A percentile compares a stretch with the other conserved stretches of the same genome.
Evolutionary conservation across 35 echinoderm and acorn worm species (phyloP).

Genomic region (Heliocidaris tuberculata): DNA sequence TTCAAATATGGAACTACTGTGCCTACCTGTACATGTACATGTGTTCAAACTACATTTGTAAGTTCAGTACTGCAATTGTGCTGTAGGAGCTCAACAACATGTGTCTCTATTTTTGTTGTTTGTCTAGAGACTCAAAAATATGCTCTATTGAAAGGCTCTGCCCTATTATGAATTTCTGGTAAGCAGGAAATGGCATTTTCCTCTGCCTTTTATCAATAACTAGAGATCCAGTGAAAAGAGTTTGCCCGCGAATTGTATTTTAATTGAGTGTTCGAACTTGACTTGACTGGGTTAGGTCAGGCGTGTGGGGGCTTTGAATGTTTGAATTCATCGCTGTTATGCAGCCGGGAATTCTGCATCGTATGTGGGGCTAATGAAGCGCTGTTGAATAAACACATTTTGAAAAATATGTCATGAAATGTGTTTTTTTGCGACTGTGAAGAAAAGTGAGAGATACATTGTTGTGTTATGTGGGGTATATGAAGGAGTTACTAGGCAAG

Average conservation of each 20-base stretch:
- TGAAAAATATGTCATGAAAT: neutral
- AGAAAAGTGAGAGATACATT: neutral
- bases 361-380: neutral
- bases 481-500: no score
- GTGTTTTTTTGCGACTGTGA: neutral
- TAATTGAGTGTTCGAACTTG: constrained; percentile 28
- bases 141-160: neutral
- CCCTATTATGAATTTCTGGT: constrained; percentile 17
- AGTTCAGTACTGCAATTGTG: no score
- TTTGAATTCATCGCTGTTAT: neutral
- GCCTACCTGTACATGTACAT: no score
- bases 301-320: neutral
- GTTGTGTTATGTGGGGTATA: no score
- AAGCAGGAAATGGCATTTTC: constrained; percentile 43
- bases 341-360: neutral
- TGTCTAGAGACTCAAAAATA: constrained; percentile 3
- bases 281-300: constrained; percentile 25
- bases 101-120: neutral
- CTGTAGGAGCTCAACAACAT: neutral
- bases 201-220: neutral
- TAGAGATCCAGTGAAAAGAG: neutral
- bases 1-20: no score
- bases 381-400: constrained; percentile 33
- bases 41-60: no score
- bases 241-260: constrained; percentile 6